A percentile compares a stretch with the other conserved stretches of the same genome.
phyloP scores from a whole-genome alignment of 2,113 vertebrate species.

The Tragelaphus imberbis region DNA sequence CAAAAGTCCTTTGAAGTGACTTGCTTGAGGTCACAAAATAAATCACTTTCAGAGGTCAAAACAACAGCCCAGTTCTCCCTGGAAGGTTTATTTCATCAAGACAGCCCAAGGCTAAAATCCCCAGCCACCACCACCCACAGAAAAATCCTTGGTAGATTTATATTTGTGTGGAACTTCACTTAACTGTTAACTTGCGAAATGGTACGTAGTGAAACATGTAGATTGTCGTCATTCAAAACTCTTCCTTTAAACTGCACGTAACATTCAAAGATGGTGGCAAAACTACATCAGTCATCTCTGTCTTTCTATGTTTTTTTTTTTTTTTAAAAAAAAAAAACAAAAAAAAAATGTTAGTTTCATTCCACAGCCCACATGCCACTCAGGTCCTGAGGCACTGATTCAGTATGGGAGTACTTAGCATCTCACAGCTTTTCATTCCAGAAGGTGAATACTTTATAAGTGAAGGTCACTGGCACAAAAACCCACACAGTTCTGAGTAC shows the following conservation, averaged over 20 bases:
- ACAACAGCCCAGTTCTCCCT: background rate
- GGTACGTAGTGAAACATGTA: background rate
- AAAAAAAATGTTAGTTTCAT: background rate
- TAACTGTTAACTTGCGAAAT: background rate
- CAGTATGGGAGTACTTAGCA: rapidly evolving
- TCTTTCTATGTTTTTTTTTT: background rate
- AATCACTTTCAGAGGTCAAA: background rate
- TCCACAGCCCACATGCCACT: background rate
- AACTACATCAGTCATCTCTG: background rate
- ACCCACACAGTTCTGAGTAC: background rate
- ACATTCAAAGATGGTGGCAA: background rate
- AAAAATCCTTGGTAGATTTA: background rate
- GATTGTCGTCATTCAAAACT: background rate
- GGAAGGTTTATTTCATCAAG: background rate
- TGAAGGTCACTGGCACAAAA: background rate
- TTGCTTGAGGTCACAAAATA: background rate
- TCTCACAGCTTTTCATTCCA: background rate
- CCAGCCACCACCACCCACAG: rapidly evolving
- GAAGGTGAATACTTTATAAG: background rate
- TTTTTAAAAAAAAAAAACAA: too few species aligned
- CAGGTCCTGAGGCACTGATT: background rate
- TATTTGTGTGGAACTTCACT: background rate
- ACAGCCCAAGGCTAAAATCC: background rate
- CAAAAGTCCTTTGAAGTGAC: background rate
- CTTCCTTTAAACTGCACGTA: background rate